These are phyloP conservation scores for Diploptera punctata DNA, from an alignment of 2,888 invertebrate genomes.

Conservation along the genomic window DNA sequence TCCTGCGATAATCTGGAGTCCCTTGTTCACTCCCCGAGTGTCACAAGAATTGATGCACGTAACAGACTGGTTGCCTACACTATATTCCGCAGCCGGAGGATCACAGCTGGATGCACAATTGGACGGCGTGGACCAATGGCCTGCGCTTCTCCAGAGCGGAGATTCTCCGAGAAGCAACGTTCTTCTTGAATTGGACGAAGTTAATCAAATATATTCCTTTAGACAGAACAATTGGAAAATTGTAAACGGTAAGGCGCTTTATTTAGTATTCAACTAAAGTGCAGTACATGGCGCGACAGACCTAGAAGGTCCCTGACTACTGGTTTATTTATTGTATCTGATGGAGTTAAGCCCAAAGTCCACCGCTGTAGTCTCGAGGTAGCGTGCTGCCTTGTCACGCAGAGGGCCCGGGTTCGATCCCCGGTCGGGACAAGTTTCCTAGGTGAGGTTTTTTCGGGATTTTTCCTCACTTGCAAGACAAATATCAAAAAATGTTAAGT, in stretches of 20 bases:
- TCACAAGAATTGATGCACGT: constrained; percentile 58
- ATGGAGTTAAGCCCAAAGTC: too few species aligned
- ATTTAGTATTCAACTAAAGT: neutral
- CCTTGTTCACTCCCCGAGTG: constrained; percentile 53
- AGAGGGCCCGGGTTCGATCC: too few species aligned
- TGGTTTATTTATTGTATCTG: neutral
- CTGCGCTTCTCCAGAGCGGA: constrained; percentile 61
- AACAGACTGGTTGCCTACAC: constrained; percentile 62
- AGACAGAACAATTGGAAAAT: constrained; percentile 60
- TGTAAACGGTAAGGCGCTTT: constrained; percentile 57
- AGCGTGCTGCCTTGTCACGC: too few species aligned
- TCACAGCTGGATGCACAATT: constrained; percentile 54
- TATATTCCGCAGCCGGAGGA: constrained; percentile 53
- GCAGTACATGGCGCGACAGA: neutral
- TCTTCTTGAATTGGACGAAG: constrained; percentile 74
- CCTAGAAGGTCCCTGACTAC: neutral
- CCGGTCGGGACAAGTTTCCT: too few species aligned
- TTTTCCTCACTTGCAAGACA: too few species aligned
- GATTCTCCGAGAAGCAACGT: constrained; percentile 66
- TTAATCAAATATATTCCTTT: constrained; percentile 56
- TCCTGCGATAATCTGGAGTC: constrained; percentile 58
- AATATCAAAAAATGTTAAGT: too few species aligned
- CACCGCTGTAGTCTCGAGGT: too few species aligned
- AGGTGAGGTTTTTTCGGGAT: too few species aligned
- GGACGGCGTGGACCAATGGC: constrained; percentile 75